Percentiles rank a stretch among this genome's conserved stretches.
Conservation (phyloP, 2,113 vertebrate genomes). For the Laterallus jamaicensis region DNA sequence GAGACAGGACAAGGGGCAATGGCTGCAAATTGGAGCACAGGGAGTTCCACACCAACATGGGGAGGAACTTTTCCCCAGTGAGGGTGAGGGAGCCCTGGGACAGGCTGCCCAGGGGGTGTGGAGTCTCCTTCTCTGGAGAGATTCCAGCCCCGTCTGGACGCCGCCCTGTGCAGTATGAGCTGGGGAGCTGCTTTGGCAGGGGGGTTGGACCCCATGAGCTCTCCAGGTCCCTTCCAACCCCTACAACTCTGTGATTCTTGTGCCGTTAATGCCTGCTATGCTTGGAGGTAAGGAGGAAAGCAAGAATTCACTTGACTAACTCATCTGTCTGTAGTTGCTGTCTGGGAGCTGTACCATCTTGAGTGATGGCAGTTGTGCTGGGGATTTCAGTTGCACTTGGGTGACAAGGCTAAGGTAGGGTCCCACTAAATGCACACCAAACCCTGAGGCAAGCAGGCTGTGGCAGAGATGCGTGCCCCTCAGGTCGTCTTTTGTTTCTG, state of each 20-base stretch:
- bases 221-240: too few species aligned
- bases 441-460: neutral
- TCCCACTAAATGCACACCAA: neutral
- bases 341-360: neutral
- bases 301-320: neutral
- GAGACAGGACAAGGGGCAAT: too few species aligned
- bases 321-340: neutral
- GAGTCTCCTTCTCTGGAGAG: too few species aligned
- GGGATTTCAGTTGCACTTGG: neutral
- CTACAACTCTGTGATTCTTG: neutral
- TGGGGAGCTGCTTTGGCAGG: too few species aligned
- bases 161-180: too few species aligned
- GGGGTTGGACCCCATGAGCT: too few species aligned
- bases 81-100: too few species aligned
- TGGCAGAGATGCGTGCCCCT: neutral
- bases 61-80: too few species aligned
- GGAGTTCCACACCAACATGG: too few species aligned
- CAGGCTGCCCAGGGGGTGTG: too few species aligned
- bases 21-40: too few species aligned
- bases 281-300: neutral
- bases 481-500: neutral
- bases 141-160: too few species aligned
- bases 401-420: neutral
- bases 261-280: neutral
- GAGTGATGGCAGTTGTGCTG: neutral